A percentile compares a stretch with the other conserved stretches of the same genome.
phyloP scores from a whole-genome alignment of 2,797 vertebrate species.

The Sebastes paucispinis region DNA sequence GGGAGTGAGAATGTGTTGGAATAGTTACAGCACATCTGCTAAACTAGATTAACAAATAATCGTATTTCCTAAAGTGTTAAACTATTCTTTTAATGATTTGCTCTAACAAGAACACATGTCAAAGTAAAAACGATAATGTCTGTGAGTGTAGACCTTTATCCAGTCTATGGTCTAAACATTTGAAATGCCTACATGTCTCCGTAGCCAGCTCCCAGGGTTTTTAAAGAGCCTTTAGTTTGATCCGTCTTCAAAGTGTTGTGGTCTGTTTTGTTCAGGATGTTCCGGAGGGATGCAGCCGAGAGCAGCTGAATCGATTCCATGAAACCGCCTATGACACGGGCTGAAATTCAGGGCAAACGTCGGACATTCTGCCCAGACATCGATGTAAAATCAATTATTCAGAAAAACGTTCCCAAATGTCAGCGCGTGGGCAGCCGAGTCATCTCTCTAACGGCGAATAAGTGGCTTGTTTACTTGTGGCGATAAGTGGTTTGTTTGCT shows the following conservation, averaged over 20 bases:
- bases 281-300: background rate
- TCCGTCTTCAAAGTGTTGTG: slow-evolving; percentile 17
- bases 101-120: background rate
- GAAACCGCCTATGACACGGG: background rate
- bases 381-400: slow-evolving; percentile 19
- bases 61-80: background rate
- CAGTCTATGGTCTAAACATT: background rate
- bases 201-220: background rate
- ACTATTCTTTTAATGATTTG: background rate
- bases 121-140: background rate
- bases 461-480: slow-evolving; percentile 12
- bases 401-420: slow-evolving; percentile 16
- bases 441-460: background rate
- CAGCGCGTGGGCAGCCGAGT: background rate
- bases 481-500: slow-evolving; percentile 26
- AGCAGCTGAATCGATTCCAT: background rate
- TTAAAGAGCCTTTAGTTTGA: slow-evolving; percentile 10
- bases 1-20: no score
- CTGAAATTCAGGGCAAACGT: background rate
- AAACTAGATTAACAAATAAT: background rate
- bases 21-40: no score
- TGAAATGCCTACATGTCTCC: background rate
- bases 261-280: slow-evolving; percentile 1
- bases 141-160: background rate
- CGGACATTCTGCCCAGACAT: background rate